Evolutionary conservation across 2,888 invertebrate genomes (phyloP).

Genomic region (Microctonus brassicae): DNA sequence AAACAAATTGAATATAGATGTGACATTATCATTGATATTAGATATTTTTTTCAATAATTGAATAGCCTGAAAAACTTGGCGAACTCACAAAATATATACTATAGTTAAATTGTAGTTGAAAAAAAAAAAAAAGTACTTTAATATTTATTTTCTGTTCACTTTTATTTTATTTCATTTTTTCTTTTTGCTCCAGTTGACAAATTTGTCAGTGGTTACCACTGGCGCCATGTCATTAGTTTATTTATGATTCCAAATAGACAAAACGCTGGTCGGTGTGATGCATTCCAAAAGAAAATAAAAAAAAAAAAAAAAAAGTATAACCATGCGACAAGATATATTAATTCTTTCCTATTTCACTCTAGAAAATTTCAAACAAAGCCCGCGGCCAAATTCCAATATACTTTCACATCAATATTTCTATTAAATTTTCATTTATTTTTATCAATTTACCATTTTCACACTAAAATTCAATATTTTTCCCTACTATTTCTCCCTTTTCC

Average conservation of each 20-base stretch:
- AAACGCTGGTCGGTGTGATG: not conserved
- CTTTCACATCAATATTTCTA: not conserved
- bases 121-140: not conserved
- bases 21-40: not conserved
- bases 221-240: slow-evolving; percentile 60
- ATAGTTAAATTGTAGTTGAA: too few relatives aligned
- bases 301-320: slow-evolving; percentile 57
- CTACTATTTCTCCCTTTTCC: not conserved
- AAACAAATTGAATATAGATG: slow-evolving; percentile 40
- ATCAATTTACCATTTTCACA: not conserved
- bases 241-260: slow-evolving; percentile 53
- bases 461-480: not conserved
- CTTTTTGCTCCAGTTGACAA: slow-evolving; percentile 7
- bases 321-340: not conserved
- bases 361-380: slow-evolving; percentile 30
- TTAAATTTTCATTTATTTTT: too few relatives aligned
- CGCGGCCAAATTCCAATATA: slow-evolving; percentile 32
- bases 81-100: too few relatives aligned
- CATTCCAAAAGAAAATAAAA: not conserved
- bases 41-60: too few relatives aligned
- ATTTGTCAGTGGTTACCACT: slow-evolving; percentile 39
- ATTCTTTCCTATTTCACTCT: slow-evolving; percentile 25
- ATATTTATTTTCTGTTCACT: not conserved
- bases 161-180: not conserved
- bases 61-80: too few relatives aligned